Percentiles rank a stretch among this genome's conserved stretches.
Conservation (phyloP, 2,888 invertebrate species). For the Cheilosia variabilis region DNA sequence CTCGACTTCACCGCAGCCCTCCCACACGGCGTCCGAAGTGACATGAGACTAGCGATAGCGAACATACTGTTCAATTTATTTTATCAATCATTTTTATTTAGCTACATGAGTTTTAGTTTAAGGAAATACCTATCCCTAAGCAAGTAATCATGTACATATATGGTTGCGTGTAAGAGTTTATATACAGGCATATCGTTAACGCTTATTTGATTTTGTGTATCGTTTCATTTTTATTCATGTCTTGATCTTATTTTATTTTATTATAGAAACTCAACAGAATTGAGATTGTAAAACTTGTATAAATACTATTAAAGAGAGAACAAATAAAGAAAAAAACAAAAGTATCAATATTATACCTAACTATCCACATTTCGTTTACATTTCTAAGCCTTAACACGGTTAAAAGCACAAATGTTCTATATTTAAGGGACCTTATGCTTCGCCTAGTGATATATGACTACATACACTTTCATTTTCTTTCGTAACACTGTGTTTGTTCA, state of each 20-base stretch:
- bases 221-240: constrained; percentile 10
- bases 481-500: constrained; percentile 28
- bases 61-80: constrained; percentile 45
- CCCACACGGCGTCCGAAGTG: constrained; percentile 81
- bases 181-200: constrained; percentile 63
- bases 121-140: constrained; percentile 43
- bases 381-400: constrained; percentile 57
- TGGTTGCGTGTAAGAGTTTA: constrained; percentile 52
- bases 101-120: constrained; percentile 54
- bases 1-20: constrained; percentile 83
- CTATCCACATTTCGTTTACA: constrained; percentile 57
- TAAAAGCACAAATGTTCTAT: constrained; percentile 69
- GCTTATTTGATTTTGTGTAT: constrained; percentile 46
- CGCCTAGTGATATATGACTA: constrained; percentile 74
- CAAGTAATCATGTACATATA: constrained; percentile 28
- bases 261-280: constrained; percentile 24
- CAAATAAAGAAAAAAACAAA: constrained; percentile 6
- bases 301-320: constrained; percentile 28
- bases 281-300: constrained; percentile 69
- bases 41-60: constrained; percentile 80
- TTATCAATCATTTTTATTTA: constrained; percentile 61
- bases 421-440: constrained; percentile 71
- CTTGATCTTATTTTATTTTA: constrained; percentile 25
- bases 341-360: constrained; percentile 27
- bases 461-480: constrained; percentile 25